Evolutionary conservation across 2,888 invertebrate species (phyloP).

Genomic region (Xestia c-nigrum): DNA sequence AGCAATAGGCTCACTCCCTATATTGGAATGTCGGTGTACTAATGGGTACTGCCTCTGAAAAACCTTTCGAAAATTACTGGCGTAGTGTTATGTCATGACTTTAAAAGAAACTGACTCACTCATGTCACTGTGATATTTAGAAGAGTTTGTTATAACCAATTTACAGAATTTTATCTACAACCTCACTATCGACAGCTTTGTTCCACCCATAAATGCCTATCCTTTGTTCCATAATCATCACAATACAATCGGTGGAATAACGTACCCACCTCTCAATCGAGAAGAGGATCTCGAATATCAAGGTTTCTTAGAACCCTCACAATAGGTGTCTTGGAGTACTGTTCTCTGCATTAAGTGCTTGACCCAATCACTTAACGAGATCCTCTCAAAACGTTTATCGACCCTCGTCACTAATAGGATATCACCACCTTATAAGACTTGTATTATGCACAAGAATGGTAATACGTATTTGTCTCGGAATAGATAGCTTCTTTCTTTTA

Average conservation of each 20-base stretch:
- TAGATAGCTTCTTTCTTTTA: neutral
- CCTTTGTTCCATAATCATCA: slow-evolving; percentile 15
- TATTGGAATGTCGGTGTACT: too few relatives aligned
- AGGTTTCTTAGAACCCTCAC: slow-evolving; percentile 19
- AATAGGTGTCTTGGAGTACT: slow-evolving; percentile 50
- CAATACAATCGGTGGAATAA: slow-evolving; percentile 18
- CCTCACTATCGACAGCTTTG: neutral
- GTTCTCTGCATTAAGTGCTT: slow-evolving; percentile 54
- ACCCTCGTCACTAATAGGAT: slow-evolving; percentile 37
- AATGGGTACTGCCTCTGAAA: neutral
- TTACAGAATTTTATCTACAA: neutral
- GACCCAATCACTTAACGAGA: slow-evolving; percentile 60
- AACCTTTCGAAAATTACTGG: neutral
- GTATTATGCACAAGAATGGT: slow-evolving; percentile 27
- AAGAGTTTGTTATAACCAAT: neutral
- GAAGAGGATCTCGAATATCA: slow-evolving; percentile 26
- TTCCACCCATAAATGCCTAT: neutral
- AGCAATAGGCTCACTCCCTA: too few relatives aligned
- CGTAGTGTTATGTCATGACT: neutral
- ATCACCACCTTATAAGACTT: slow-evolving; percentile 31
- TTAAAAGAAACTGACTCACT: neutral
- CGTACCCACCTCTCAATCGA: slow-evolving; percentile 3
- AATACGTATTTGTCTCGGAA: slow-evolving; percentile 3
- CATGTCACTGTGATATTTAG: neutral
- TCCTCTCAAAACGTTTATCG: slow-evolving; percentile 53